Percentiles rank a stretch among this genome's conserved stretches.
Conservation (phyloP, 2,113 vertebrate genomes). For the Oreochromis aureus region DNA sequence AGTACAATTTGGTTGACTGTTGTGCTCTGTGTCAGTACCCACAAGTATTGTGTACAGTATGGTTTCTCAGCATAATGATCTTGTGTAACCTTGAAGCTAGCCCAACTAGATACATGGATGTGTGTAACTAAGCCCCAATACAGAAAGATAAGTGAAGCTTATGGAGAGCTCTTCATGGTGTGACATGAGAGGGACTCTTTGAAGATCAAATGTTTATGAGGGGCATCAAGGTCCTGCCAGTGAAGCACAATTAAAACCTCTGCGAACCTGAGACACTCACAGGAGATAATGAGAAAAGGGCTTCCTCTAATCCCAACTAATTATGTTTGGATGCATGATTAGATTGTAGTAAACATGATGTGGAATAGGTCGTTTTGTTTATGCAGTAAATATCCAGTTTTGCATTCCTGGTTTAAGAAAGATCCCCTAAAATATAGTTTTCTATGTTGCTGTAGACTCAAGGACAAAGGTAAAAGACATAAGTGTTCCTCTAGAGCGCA, state of each 20-base stretch:
- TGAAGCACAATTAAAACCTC: slow-evolving; percentile 68
- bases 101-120: not conserved
- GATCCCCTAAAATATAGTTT: not conserved
- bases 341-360: slow-evolving; percentile 44
- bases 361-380: not conserved
- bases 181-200: slow-evolving; percentile 56
- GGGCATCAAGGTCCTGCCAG: slow-evolving; percentile 39
- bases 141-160: slow-evolving; percentile 3
- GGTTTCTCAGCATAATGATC: not conserved
- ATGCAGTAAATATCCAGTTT: not conserved
- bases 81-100: not conserved
- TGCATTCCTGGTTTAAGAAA: not conserved
- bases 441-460: not conserved
- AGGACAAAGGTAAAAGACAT: not conserved
- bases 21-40: not conserved
- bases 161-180: slow-evolving; percentile 21
- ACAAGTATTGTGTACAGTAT: not conserved
- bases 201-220: slow-evolving; percentile 64
- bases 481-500: not conserved
- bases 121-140: not conserved
- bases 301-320: slow-evolving; percentile 64
- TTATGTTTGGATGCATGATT: slow-evolving; percentile 60
- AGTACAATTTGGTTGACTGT: not conserved
- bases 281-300: slow-evolving; percentile 63
- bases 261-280: slow-evolving; percentile 39